Base-by-base conservation (phyloP, 2,888 invertebrate species). In the Oithona nana region DNA sequence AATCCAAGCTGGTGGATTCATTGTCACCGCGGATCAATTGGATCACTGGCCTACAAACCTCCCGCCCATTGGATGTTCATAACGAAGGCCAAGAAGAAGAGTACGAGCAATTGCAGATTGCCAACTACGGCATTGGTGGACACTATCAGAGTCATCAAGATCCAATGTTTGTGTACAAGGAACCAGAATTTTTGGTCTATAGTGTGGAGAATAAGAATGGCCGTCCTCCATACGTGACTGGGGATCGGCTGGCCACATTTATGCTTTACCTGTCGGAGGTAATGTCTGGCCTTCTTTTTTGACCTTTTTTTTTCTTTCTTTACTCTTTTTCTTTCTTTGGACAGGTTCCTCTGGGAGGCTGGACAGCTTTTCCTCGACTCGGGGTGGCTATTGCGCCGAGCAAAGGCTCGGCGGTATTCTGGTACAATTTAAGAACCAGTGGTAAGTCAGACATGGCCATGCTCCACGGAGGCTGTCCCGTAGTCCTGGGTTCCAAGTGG, bases 401-500 rank as follows among this genome's bases (percentile, higher is more conserved):
- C 1, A 68, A 67, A 70, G 74, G 75, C 1, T 68, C 71, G 2
- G 74, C 75, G 28, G 73, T 74, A 24, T 74, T 75, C 66, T 76
- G 76, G 76, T 73, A 71, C 65, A 75, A 76, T 68, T 65, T 76
- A 26, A 68, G 70, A 64, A 68, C 68, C 57, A 73, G 70, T 67
- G 75, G 75, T 24, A 70, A 71, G 16, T 72, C 73, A 26, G 72
- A 75, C 64, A 69, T 68, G 55, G 63, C 69, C 59, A 75, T 74
- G 2, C 64, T 75, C n/a, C 76, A 76, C 67, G 76, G 75, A n/a
- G 75, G 74, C n/a, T 76, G 75, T 66, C 75, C 75, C 0, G 75
- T 75, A 3, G 66, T 75, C 4, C 71, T 71, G n/a, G 76, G 76
- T 26, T 68, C 71, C 24, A 76, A 76, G 67, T 75, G 74, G 74